Evolutionary conservation across 2,888 invertebrate species (phyloP), one percentile per base, ranked within the genome.

Genomic region (Calephelis perditalis): DNA sequence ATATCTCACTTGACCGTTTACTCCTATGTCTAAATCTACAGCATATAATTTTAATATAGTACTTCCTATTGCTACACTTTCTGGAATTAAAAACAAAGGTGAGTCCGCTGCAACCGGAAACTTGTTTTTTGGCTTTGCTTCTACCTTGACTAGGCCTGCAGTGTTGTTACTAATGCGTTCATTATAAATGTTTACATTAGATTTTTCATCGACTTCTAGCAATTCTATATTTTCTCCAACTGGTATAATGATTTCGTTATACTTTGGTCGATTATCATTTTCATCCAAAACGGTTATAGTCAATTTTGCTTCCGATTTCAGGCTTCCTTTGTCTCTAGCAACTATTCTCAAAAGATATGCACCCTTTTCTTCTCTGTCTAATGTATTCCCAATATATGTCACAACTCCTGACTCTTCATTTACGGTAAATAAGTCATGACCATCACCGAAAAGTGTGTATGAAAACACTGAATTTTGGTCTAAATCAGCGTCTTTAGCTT

Each of bases 231-330:
- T 93, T 68, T 94, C 93, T 61, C 94, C 94, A 58, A 94, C 91
- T 5, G 94, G 93, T 46, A 96, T 92, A 0, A 93, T 90, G 69
- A 96, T 93, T 73, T 95, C 93, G 61, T 92, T 92, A 70, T 95
- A 95, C 58, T 88, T 87, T 0, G 96, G 96, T 11, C 92, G 75
- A 77, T 96, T 96, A 75, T 97, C 97, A 73, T 97, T 97, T 73
- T 94, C 94, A 76, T 97, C 97, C 5, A 93, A 91, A 36, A 97
- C 84, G 0, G 86, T 90, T 55, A 97, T 93, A 0, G 92, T 93
- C 8, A 97, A 77, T 71, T 94, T 93, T 0, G 95, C 94, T 77
- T 95, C 94, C 1, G 95, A 94, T 57, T 92, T 94, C 10, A 97
- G 79, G 54, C 96, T 95, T 7, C 96, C 96, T 75, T 91, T 92